A percentile compares a stretch with the other conserved stretches of the same genome.
These are phyloP conservation scores for Molorchus minor DNA, from an alignment of 2,888 invertebrate species.

Conservation along the genomic window DNA sequence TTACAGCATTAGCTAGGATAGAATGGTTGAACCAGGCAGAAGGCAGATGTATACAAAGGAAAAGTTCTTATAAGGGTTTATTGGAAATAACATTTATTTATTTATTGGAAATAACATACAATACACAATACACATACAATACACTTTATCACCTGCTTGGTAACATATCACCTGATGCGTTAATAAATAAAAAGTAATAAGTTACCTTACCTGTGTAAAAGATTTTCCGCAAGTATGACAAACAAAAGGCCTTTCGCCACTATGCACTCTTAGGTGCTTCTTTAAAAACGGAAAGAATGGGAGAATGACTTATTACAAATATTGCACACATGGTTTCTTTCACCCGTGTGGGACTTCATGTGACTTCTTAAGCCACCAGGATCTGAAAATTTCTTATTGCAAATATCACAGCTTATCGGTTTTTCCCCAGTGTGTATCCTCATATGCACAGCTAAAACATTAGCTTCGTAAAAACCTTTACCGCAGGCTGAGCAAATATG, in stretches of 20 bases:
- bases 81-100: too few species aligned
- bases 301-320: conserved; percentile 52
- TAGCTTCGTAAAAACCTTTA: conserved; percentile 57
- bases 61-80: too few species aligned
- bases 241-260: conserved; percentile 51
- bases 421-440: conserved; percentile 57
- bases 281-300: conserved; percentile 54
- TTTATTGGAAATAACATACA: too few species aligned
- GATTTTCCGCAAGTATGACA: conserved; percentile 24
- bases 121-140: not conserved
- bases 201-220: conserved; percentile 17
- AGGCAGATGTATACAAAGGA: too few species aligned
- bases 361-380: conserved; percentile 50
- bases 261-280: conserved; percentile 52
- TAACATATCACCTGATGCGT: not conserved
- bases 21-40: not conserved
- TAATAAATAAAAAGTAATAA: not conserved
- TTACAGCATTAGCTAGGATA: not conserved
- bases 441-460: conserved; percentile 55
- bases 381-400: conserved; percentile 53
- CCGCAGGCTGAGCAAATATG: conserved; percentile 56
- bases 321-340: conserved; percentile 50
- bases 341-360: conserved; percentile 53
- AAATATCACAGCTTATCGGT: conserved; percentile 53
- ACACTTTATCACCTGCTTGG: not conserved